Evolutionary conservation across 2,113 vertebrate species (phyloP), one percentile per base, ranked within the genome.

Genomic region (Podarcis cretensis): DNA sequence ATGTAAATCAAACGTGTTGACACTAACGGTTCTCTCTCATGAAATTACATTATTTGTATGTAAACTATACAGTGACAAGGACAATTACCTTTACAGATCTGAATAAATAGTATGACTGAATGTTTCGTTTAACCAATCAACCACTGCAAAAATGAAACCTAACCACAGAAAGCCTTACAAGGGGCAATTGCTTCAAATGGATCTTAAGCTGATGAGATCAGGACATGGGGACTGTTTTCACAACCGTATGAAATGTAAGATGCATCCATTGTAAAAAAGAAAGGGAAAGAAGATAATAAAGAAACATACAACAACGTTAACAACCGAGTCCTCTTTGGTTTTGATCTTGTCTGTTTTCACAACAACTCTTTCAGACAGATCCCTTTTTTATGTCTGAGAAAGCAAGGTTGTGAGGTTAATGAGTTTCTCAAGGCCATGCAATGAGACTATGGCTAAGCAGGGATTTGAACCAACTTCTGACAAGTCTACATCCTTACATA

Each of bases 1-100:
- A 65, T 3, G 2, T 90, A 92, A 90, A 91, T 82, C 43, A 68
- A 91, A 93, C 86, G 66, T 0, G 80, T 77, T 13, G 3, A 92
- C 63, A 85, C 66, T 65, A 85, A 81, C 20, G 18, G 35, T 59
- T 81, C 66, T 78, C 91, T 37, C 90, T 84, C 63, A 81, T 91
- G 86, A 92, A 92, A 93, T 85, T 86, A 79, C 68, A 88, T 68
- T 89, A 35, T 35, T 83, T 0, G 0, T 10, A 77, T 0, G 0
- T 43, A 66, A 71, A 63, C 35, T 65, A 84, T 84, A 89, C 65
- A 77, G 63, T 57, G 74, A 84, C 81, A 79, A 84, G 85, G 65
- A 80, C 85, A 87, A 87, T 84, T 84, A 63, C 75, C 74, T 73
- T 84, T 74, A 59, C n/a, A 73, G 75, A 84, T 76, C 21, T 59